Conservation (phyloP, 2,888 invertebrate species). For the Pimpla rufipes region DNA sequence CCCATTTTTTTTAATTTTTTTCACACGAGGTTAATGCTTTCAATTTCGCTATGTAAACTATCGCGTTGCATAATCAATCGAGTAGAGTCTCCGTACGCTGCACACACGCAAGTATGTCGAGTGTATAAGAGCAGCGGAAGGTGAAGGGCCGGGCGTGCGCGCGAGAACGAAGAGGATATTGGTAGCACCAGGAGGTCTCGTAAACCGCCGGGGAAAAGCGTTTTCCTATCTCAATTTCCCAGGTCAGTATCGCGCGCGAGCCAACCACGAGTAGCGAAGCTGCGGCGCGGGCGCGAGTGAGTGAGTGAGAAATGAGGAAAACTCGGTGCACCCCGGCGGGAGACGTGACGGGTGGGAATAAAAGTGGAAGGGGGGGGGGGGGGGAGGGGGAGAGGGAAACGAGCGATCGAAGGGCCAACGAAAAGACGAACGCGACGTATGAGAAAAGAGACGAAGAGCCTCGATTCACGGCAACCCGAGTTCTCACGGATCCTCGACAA, state of each 20-base stretch:
- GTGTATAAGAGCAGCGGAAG: slow-evolving; percentile 17
- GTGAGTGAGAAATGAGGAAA: slow-evolving; percentile 59
- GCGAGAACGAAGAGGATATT: slow-evolving; percentile 35
- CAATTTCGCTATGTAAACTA: background rate
- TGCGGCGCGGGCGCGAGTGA: slow-evolving; percentile 20
- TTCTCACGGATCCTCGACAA: slow-evolving; percentile 47
- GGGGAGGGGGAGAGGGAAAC: slow-evolving; percentile 25
- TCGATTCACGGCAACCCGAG: slow-evolving; percentile 45
- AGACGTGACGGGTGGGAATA: slow-evolving; percentile 23
- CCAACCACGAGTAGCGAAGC: slow-evolving; percentile 9
- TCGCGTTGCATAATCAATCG: slow-evolving; percentile 8
- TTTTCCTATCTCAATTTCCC: slow-evolving; percentile 57
- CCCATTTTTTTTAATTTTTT: too few relatives aligned
- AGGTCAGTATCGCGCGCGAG: slow-evolving; percentile 46
- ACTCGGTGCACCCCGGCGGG: slow-evolving; percentile 21
- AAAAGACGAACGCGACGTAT: slow-evolving; percentile 36
- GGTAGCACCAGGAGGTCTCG: slow-evolving; percentile 29
- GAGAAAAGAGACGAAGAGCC: slow-evolving; percentile 41
- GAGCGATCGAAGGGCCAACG: slow-evolving; percentile 42
- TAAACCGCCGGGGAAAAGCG: slow-evolving; percentile 37
- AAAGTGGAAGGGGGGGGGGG: slow-evolving; percentile 12
- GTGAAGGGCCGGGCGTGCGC: slow-evolving; percentile 6
- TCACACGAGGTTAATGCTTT: too few relatives aligned
- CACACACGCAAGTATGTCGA: background rate
- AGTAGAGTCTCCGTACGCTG: background rate